Evolutionary conservation across 2,888 invertebrate genomes (phyloP).

Genomic region (Caenorhabditis sp.): DNA sequence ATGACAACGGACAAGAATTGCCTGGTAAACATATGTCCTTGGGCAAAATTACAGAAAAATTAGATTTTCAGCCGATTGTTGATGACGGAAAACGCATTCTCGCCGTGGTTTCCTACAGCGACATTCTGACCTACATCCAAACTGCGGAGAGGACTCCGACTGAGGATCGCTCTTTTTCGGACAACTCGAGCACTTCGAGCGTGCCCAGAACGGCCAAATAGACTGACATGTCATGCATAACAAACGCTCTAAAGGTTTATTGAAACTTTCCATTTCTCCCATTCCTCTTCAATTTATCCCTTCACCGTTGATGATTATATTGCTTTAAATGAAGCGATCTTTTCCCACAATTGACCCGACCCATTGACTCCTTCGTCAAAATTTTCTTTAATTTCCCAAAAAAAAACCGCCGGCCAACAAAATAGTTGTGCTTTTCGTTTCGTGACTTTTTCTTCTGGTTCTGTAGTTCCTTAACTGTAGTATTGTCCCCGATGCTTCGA

Average conservation of each 20-base stretch:
- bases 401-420: too few relatives aligned
- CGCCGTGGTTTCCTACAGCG: slow-evolving; percentile 73
- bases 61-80: slow-evolving; percentile 60
- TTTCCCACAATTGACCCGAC: slow-evolving; percentile 21
- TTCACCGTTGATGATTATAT: background rate
- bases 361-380: slow-evolving; percentile 22
- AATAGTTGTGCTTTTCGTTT: slow-evolving; percentile 6
- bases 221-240: slow-evolving; percentile 14
- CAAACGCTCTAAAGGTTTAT: background rate
- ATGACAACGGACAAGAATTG: slow-evolving; percentile 62
- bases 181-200: slow-evolving; percentile 37
- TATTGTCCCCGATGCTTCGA: slow-evolving; percentile 12
- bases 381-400: background rate
- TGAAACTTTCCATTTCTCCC: background rate
- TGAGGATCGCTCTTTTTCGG: slow-evolving; percentile 34
- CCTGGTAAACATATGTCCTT: too few relatives aligned
- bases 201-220: slow-evolving; percentile 31
- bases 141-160: slow-evolving; percentile 51
- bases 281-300: background rate
- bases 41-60: background rate
- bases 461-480: background rate
- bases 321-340: slow-evolving; percentile 53
- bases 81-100: slow-evolving; percentile 65
- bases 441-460: slow-evolving; percentile 28
- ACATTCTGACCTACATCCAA: slow-evolving; percentile 73